Percentiles rank a stretch among this genome's conserved stretches.
Conservation (phyloP, 2,888 invertebrate species). For the Iselma pallidipennis region DNA sequence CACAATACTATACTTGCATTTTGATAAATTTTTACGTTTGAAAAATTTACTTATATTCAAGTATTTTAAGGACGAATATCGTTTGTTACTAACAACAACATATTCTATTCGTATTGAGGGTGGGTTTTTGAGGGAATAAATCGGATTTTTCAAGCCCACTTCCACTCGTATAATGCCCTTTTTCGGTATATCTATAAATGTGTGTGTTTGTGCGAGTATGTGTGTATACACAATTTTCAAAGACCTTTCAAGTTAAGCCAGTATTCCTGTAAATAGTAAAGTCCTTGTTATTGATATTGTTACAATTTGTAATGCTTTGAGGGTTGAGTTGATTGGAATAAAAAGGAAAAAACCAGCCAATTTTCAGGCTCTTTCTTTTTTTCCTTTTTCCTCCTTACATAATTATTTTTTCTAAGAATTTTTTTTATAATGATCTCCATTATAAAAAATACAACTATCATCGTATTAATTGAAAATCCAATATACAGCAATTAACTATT, state of each 20-base stretch:
- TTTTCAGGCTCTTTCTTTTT: neutral
- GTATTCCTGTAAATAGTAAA: conserved; percentile 41
- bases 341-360: neutral
- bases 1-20: conserved; percentile 9
- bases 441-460: conserved; percentile 64
- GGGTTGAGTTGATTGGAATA: neutral
- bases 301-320: conserved; percentile 37
- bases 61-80: neutral
- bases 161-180: conserved; percentile 53
- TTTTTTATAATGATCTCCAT: conserved; percentile 32
- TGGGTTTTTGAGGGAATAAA: conserved; percentile 53
- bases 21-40: neutral
- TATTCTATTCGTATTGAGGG: conserved; percentile 36
- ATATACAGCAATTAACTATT: conserved; percentile 64
- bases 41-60: neutral
- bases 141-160: conserved; percentile 58
- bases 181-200: conserved; percentile 36
- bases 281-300: conserved; percentile 49
- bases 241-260: conserved; percentile 41
- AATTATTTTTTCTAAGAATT: conserved; percentile 9
- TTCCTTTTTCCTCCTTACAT: too few relatives aligned
- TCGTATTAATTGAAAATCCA: conserved; percentile 70
- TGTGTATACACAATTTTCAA: conserved; percentile 46
- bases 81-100: neutral
- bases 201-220: neutral